Conservation (phyloP, 2,888 invertebrate species). For the Andricus curvator region DNA sequence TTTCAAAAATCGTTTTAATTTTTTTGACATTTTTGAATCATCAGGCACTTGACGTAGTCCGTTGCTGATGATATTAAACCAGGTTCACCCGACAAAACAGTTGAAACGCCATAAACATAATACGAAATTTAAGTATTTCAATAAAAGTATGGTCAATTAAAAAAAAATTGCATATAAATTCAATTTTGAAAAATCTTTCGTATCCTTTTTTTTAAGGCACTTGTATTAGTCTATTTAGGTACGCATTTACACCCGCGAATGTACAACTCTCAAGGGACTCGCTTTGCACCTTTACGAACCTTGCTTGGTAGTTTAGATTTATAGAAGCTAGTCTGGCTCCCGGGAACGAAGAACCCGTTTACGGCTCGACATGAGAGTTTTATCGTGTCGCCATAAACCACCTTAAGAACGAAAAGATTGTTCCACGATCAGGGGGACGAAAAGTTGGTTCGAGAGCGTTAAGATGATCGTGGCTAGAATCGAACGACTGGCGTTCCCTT, state of each 20-base stretch:
- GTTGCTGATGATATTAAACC: no score
- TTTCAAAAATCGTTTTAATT: no score
- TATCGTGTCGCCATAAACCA: slow-evolving; percentile 55
- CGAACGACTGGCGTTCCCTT: not conserved
- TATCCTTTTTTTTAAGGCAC: not conserved
- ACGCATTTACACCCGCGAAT: slow-evolving; percentile 50
- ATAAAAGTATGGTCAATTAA: no score
- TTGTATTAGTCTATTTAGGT: slow-evolving; percentile 30
- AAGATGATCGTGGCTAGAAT: slow-evolving; percentile 18
- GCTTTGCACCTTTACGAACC: slow-evolving; percentile 50
- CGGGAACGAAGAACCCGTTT: slow-evolving; percentile 61
- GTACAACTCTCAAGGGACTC: slow-evolving; percentile 51
- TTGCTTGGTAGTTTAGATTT: slow-evolving; percentile 35
- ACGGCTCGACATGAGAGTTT: slow-evolving; percentile 59
- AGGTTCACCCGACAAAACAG: no score
- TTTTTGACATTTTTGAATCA: no score
- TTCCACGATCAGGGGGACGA: slow-evolving; percentile 13
- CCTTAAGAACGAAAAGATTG: slow-evolving; percentile 49
- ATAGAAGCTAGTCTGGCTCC: slow-evolving; percentile 49
- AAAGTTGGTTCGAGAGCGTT: slow-evolving; percentile 50
- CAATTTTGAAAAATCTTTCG: no score
- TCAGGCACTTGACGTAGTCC: no score
- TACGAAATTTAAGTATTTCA: no score
- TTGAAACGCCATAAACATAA: no score
- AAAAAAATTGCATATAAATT: no score